phyloP scores from a whole-genome alignment of 30 jellyfish, hydroid and myxozoan species.

The Hydractinia echinata region DNA sequence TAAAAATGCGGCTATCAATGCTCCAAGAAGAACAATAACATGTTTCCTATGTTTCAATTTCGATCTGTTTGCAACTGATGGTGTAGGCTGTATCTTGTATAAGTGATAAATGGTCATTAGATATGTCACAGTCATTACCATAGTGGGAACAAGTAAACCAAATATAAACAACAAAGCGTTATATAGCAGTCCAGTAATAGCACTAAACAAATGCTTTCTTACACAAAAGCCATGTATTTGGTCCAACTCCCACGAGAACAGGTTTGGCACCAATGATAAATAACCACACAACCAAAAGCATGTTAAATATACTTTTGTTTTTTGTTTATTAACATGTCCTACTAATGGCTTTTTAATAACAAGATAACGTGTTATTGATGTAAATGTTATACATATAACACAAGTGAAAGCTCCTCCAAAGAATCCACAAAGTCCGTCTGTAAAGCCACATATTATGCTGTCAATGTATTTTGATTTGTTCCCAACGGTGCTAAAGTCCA shows the following conservation, averaged over 20 bases:
- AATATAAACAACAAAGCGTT: background rate
- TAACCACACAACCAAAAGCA: background rate
- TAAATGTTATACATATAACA: background rate
- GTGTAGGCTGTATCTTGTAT: background rate
- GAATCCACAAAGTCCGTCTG: constrained; percentile 8
- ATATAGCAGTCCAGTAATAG: background rate
- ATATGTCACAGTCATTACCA: background rate
- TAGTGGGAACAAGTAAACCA: background rate
- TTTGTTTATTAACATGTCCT: background rate
- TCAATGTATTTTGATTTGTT: background rate
- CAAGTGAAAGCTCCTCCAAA: background rate
- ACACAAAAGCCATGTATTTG: background rate
- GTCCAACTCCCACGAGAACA: background rate
- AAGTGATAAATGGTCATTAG: background rate
- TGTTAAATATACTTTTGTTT: background rate
- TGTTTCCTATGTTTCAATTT: constrained; percentile 3
- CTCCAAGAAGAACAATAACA: background rate
- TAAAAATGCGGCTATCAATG: background rate
- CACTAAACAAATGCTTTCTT: background rate
- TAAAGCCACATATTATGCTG: background rate
- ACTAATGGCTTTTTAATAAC: background rate
- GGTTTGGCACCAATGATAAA: background rate
- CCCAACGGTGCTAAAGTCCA: background rate
- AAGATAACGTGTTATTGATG: background rate
- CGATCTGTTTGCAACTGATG: background rate